Evolutionary conservation across 1,140 invertebrate genomes (phyloP), one percentile per base, ranked within the genome.

Genomic region (Drosophila persimilis): DNA sequence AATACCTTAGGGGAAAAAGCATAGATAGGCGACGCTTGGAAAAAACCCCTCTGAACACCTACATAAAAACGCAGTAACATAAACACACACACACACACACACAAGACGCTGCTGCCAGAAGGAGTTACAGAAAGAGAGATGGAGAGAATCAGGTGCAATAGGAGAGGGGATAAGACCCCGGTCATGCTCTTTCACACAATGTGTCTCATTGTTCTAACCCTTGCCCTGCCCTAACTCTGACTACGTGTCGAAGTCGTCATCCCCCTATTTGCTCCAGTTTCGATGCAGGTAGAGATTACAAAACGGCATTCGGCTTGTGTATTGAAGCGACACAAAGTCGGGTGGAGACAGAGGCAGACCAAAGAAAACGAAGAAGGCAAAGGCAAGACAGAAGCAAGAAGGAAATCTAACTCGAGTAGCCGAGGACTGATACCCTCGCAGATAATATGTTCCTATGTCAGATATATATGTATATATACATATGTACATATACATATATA

Each of bases 211-310:
- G 43, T 73, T 48, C 7, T 74, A 64, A 81, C 75, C 74, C 69
- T 46, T 66, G 46, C 44, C 9, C 24, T 13, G 9, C n/a, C 15
- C 11, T 24, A n/a, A 20, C 8, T 48, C n/a, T 13, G 35, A 39
- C 20, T 39, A 11, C 24, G 13, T 53, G 13, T 22, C 29, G 20
- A 35, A 11, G 29, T 24, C 24, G 15, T 31, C 44, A 24, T 50
- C 44, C 54, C 43, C 44, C 67, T 72, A 39, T 58, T 64, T 84
- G 80, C 81, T 73, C 80, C 77, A 86, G 41, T 80, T 85, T 69
- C 35, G 44, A 26, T 62, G 57, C 80, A 80, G 77, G 80, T 84
- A 84, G 62, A 76, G 80, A 84, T 84, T 80, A 84, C 80, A 80
- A 84, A 80, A 85, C 72, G 66, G 51, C 35, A 39, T 80, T 63